Percentiles rank a stretch among this genome's conserved stretches.
These are phyloP conservation scores for Zosterops pallidus DNA, from an alignment of 2,113 vertebrate genomes.

Conservation along the genomic window DNA sequence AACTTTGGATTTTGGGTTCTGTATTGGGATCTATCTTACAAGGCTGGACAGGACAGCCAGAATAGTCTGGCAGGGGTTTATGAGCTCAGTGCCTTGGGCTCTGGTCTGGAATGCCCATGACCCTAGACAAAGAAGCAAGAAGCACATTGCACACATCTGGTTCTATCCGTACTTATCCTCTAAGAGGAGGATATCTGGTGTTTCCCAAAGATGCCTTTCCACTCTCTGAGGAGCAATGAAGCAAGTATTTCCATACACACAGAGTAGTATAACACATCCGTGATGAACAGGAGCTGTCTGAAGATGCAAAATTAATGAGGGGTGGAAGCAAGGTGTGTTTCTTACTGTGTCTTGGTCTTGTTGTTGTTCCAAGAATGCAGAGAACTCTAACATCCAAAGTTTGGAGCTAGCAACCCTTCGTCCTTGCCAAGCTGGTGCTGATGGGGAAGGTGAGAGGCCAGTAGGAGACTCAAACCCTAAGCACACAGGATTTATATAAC, in stretches of 20 bases:
- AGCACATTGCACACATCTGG: not conserved
- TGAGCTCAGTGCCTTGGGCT: not conserved
- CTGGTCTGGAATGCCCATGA: not conserved
- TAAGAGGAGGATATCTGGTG: not conserved
- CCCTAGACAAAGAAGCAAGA: not conserved
- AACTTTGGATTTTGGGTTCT: not conserved
- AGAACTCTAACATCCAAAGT: constrained; percentile 94
- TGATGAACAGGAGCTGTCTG: not conserved
- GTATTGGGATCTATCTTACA: not conserved
- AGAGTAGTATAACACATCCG: not conserved
- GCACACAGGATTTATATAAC: not conserved
- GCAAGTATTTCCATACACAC: not conserved
- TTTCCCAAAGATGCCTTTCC: not conserved
- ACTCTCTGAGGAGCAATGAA: not conserved
- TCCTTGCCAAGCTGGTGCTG: constrained; percentile 89
- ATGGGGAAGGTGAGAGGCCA: constrained; percentile 80
- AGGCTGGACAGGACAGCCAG: not conserved
- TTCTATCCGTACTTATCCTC: not conserved
- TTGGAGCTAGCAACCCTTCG: constrained; percentile 91
- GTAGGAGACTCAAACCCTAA: constrained; percentile 87
- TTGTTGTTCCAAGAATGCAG: constrained; percentile 92
- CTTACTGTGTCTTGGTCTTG: constrained; percentile 91
- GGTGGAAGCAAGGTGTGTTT: not conserved
- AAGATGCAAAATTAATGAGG: not conserved
- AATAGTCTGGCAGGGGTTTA: not conserved